Conservation (phyloP, 2,113 vertebrate genomes). For the Archilochus colubris region DNA sequence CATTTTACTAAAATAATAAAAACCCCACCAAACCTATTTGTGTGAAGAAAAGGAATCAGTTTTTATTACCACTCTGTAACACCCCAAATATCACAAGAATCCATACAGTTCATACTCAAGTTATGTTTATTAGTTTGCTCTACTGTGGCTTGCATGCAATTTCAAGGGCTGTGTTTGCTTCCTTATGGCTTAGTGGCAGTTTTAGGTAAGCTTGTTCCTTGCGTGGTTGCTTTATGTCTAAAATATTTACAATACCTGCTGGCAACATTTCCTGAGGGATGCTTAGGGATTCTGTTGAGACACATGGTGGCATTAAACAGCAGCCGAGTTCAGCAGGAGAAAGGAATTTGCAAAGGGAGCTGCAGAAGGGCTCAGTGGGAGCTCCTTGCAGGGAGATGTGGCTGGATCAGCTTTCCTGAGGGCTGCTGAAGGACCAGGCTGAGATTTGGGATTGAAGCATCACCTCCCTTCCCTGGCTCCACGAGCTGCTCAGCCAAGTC, state of each 20-base stretch:
- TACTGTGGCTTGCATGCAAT: background rate
- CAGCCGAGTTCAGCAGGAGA: background rate
- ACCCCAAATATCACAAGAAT: conserved; percentile 27
- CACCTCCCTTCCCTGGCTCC: background rate
- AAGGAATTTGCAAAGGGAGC: background rate
- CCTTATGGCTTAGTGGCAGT: background rate
- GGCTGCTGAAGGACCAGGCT: background rate
- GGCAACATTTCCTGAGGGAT: background rate
- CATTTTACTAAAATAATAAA: background rate
- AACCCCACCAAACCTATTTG: background rate
- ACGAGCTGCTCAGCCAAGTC: background rate
- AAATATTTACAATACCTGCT: background rate
- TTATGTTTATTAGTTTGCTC: background rate
- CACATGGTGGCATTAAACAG: background rate
- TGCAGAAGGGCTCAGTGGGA: background rate
- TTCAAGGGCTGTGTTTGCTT: background rate
- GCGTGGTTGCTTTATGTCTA: background rate
- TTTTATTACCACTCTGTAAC: conserved; percentile 35
- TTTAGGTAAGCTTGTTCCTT: background rate
- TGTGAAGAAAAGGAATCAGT: conserved; percentile 47
- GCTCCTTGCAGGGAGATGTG: background rate
- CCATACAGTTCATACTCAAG: background rate
- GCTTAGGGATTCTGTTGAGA: background rate
- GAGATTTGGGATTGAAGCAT: background rate
- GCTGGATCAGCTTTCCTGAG: background rate